Evolutionary conservation across 2,888 invertebrate species (phyloP).

Genomic region (Protonemura montana): DNA sequence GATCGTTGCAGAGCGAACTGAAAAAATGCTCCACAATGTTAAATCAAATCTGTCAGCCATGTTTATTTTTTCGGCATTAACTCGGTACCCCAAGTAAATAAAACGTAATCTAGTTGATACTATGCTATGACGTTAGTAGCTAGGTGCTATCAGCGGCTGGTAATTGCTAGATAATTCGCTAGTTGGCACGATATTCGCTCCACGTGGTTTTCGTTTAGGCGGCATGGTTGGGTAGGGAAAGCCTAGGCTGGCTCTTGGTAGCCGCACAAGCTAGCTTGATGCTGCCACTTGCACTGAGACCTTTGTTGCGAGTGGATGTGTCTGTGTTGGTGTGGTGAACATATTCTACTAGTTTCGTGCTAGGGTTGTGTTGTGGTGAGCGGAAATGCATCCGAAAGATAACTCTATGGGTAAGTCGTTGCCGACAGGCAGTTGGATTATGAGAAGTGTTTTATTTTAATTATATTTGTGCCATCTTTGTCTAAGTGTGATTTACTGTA

Average conservation of each 20-base stretch:
- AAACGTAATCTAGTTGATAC: background rate
- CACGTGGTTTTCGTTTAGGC: background rate
- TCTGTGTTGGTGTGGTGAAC: background rate
- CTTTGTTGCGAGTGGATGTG: background rate
- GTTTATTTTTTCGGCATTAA: background rate
- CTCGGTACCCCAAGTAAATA: background rate
- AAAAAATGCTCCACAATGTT: background rate
- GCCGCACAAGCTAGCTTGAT: background rate
- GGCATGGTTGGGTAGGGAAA: too few relatives aligned
- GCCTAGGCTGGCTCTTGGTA: too few relatives aligned
- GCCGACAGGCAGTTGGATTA: background rate
- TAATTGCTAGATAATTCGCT: background rate
- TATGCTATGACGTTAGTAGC: background rate
- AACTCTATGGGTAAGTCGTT: background rate
- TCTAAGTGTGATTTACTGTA: too few relatives aligned
- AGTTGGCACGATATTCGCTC: background rate
- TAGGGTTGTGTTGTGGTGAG: background rate
- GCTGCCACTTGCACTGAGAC: background rate
- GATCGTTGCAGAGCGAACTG: background rate
- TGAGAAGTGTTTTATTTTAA: background rate
- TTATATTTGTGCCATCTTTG: too few relatives aligned
- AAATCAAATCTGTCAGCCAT: background rate
- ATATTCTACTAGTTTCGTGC: background rate
- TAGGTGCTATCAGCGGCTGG: background rate
- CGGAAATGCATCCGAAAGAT: background rate